Evolutionary conservation across 2,888 invertebrate genomes (phyloP).

Genomic region (Rotaria socialis): DNA sequence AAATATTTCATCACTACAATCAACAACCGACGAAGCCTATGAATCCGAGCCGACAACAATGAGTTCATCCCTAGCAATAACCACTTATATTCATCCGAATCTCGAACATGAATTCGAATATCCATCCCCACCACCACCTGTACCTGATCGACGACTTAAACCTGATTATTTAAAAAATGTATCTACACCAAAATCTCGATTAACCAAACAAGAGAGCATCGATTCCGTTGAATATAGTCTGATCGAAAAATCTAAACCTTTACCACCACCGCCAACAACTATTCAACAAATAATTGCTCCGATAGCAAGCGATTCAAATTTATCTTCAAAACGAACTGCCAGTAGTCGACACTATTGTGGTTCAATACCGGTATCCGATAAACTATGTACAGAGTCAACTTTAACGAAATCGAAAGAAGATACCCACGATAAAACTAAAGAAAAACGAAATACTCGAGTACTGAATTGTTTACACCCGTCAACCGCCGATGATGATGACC

Average conservation of each 20-base stretch:
- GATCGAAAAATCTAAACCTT: background rate
- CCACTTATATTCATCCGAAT: background rate
- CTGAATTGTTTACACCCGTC: background rate
- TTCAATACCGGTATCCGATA: constrained; percentile 1
- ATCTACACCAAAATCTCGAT: background rate
- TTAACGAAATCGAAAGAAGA: background rate
- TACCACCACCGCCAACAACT: background rate
- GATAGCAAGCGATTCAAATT: background rate
- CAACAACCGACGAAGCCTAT: background rate
- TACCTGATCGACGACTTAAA: constrained; percentile 2
- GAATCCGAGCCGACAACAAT: background rate
- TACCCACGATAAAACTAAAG: background rate
- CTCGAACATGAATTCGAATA: constrained; percentile 1
- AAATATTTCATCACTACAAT: constrained; percentile 1
- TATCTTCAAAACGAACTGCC: background rate
- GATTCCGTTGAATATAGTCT: background rate
- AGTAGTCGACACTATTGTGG: constrained; percentile 13
- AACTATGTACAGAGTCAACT: background rate
- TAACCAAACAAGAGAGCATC: background rate
- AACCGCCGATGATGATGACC: background rate
- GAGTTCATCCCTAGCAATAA: background rate
- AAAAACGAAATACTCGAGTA: background rate
- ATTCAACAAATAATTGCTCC: background rate
- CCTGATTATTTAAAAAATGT: background rate
- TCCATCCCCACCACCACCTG: background rate